Conservation (phyloP, 2,888 invertebrate species). For the Pollenia amentaria region DNA sequence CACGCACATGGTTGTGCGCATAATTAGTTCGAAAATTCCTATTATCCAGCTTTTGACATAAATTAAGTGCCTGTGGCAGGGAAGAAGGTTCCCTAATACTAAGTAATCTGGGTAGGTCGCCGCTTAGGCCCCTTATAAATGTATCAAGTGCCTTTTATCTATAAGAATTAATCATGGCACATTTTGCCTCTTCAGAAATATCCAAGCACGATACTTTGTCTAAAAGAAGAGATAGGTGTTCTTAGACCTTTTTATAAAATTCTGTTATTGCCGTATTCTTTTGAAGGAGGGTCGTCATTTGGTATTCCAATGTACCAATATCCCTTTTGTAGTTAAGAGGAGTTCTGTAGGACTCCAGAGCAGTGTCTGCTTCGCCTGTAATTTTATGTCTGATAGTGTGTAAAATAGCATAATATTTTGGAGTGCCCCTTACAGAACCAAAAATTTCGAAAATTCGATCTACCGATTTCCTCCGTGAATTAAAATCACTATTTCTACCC, state of each 20-base stretch:
- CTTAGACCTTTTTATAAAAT: conserved; percentile 26
- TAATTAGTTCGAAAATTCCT: not conserved
- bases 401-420: conserved; percentile 34
- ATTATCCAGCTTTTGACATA: not conserved
- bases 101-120: not conserved
- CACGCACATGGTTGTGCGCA: not conserved
- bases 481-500: not conserved
- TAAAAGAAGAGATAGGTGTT: conserved; percentile 16
- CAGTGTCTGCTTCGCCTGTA: conserved; percentile 39
- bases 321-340: conserved; percentile 57
- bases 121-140: not conserved
- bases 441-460: conserved; percentile 30
- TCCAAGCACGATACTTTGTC: conserved; percentile 33
- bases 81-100: not conserved
- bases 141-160: not conserved
- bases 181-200: not conserved
- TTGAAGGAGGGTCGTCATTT: conserved; percentile 24
- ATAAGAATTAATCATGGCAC: not conserved
- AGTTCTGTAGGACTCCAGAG: conserved; percentile 53
- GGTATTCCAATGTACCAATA: conserved; percentile 38
- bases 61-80: not conserved
- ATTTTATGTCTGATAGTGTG: conserved; percentile 41
- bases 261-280: not conserved
- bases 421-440: no score
- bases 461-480: conserved; percentile 39